phyloP scores from a whole-genome alignment of 1,140 invertebrate species.

The Drosophila orosa region DNA sequence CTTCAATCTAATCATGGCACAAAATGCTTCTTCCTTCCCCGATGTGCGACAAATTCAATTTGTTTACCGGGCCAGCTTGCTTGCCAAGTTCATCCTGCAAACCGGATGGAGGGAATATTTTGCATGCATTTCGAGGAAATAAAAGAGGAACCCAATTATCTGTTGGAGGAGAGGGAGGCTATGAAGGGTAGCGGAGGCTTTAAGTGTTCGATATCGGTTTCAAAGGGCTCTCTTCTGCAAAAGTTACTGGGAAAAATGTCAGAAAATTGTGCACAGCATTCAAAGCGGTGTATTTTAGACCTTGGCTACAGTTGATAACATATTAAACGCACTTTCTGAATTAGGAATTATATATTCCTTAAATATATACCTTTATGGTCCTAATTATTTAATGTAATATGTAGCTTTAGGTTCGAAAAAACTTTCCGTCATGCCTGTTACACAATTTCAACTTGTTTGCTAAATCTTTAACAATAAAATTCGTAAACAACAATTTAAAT shows the following conservation, averaged over 20 bases:
- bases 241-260: not conserved
- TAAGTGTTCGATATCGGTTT: slow-evolving; percentile 56
- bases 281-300: not conserved
- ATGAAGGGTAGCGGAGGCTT: not conserved
- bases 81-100: slow-evolving; percentile 27
- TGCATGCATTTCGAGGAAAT: slow-evolving; percentile 46
- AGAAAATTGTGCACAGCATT: not conserved
- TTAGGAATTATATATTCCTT: not conserved
- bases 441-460: not conserved
- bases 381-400: not conserved
- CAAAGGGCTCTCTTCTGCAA: slow-evolving; percentile 29
- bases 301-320: not conserved
- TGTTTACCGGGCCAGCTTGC: slow-evolving; percentile 36
- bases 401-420: not conserved
- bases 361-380: not conserved
- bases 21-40: slow-evolving; percentile 51
- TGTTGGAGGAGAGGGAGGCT: not conserved
- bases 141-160: slow-evolving; percentile 68
- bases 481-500: not conserved
- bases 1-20: slow-evolving; percentile 50
- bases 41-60: slow-evolving; percentile 74
- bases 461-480: not conserved
- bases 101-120: slow-evolving; percentile 38
- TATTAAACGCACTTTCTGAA: not conserved
- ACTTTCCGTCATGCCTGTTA: not conserved